Conservation (phyloP, 2,113 vertebrate species). For the Gallinago media region DNA sequence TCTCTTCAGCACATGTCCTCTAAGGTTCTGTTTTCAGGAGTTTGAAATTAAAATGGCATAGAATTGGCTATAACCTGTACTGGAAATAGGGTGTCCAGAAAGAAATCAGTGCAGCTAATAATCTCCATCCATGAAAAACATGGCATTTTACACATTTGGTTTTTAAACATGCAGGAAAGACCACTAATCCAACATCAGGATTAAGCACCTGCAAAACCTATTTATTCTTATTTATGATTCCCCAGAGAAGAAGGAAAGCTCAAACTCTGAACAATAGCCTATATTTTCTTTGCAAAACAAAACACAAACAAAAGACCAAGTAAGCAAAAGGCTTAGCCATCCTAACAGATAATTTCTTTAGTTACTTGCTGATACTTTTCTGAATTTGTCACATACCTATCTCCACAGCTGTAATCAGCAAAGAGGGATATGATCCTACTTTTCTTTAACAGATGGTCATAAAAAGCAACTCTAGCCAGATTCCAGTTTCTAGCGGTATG, state of each 20-base stretch:
- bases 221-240: not conserved
- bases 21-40: not conserved
- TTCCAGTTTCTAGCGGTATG: not conserved
- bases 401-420: not conserved
- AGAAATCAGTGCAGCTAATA: not conserved
- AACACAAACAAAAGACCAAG: not conserved
- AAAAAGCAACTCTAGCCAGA: not conserved
- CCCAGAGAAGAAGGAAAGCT: conserved; percentile 2
- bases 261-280: not conserved
- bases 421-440: not conserved
- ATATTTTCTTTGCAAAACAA: not conserved
- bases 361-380: not conserved
- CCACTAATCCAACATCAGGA: not conserved
- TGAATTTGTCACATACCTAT: not conserved
- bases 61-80: not conserved
- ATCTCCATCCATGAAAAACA: not conserved
- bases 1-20: not conserved
- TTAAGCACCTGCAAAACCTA: not conserved
- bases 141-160: not conserved
- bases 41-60: not conserved
- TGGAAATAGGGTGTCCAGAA: not conserved
- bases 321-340: not conserved
- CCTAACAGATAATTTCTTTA: not conserved
- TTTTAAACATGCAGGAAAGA: not conserved
- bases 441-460: not conserved